These are phyloP conservation scores for Leuciscus idus DNA, from an alignment of 2,113 vertebrate genomes.

Conservation along the genomic window DNA sequence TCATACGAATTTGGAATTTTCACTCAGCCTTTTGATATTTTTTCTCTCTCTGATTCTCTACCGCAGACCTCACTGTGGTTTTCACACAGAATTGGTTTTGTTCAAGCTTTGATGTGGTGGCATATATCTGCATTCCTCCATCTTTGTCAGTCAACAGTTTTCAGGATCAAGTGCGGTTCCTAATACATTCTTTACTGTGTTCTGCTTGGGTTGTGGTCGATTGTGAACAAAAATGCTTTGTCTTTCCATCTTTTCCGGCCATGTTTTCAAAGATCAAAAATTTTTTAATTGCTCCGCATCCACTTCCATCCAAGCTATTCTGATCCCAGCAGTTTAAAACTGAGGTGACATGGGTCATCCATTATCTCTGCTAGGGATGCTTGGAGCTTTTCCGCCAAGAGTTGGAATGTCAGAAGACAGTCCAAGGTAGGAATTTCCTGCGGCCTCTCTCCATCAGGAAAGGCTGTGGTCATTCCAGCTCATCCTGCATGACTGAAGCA, in stretches of 20 bases:
- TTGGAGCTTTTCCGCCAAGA: constrained; percentile 34
- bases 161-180: background rate
- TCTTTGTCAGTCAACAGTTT: constrained; percentile 10
- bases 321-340: constrained; percentile 6
- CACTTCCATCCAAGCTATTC: constrained; percentile 25
- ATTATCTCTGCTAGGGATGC: constrained; percentile 18
- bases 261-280: constrained; percentile 13
- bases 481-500: constrained; percentile 21
- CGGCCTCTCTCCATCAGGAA: background rate
- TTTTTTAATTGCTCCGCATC: background rate
- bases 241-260: background rate
- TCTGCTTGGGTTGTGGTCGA: background rate
- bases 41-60: background rate
- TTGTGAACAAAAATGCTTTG: constrained; percentile 9
- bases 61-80: background rate
- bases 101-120: constrained; percentile 7
- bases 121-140: constrained; percentile 26
- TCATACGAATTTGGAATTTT: background rate
- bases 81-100: background rate
- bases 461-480: constrained; percentile 28
- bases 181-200: background rate
- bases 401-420: constrained; percentile 47
- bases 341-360: constrained; percentile 22
- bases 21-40: background rate
- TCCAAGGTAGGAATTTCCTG: constrained; percentile 48